These are phyloP conservation scores for Fukomys damarensis DNA, from an alignment of 2,113 vertebrate genomes.

Conservation along the genomic window DNA sequence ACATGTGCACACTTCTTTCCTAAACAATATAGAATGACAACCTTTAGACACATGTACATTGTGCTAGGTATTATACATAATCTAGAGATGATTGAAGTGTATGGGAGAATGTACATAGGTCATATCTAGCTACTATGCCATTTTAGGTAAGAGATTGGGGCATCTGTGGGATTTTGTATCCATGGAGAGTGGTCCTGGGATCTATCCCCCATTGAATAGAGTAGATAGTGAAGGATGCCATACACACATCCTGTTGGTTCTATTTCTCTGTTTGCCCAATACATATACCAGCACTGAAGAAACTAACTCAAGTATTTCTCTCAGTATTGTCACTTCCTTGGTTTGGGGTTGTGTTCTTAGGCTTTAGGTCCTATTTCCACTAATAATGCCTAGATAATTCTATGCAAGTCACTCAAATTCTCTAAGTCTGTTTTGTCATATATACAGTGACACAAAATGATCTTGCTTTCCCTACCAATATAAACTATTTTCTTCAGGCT, in stretches of 20 bases:
- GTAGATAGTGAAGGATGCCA: background rate
- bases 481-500: background rate
- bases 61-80: background rate
- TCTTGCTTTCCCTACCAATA: background rate
- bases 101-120: too few relatives aligned
- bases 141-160: background rate
- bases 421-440: background rate
- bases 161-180: background rate
- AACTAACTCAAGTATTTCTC: background rate
- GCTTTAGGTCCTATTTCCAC: background rate
- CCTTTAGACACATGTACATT: background rate
- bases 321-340: background rate
- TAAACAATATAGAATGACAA: background rate
- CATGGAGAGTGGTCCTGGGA: too few relatives aligned
- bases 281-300: background rate
- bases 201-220: background rate
- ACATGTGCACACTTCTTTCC: background rate
- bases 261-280: background rate
- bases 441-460: background rate
- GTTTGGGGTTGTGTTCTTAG: background rate
- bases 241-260: background rate
- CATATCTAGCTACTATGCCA: background rate
- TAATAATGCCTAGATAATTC: background rate
- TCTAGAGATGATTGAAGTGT: background rate
- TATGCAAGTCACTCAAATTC: background rate